A percentile compares a stretch with the other conserved stretches of the same genome.
These are phyloP conservation scores for Oxycera nigricornis DNA, from an alignment of 2,888 invertebrate species.

Conservation along the genomic window DNA sequence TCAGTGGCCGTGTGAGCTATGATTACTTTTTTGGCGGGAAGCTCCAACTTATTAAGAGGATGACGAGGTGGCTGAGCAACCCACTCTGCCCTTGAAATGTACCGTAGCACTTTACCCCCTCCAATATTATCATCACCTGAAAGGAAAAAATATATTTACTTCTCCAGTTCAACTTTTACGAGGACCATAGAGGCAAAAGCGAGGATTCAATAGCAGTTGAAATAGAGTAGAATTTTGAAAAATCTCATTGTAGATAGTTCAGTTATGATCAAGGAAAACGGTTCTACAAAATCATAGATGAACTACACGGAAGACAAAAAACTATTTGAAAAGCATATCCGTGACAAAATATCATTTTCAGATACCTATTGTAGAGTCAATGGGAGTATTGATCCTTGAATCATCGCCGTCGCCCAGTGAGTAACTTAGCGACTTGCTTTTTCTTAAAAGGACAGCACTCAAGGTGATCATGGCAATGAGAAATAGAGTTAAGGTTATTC, in stretches of 20 bases:
- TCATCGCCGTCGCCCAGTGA: slow-evolving; percentile 59
- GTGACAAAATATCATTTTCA: slow-evolving; percentile 14
- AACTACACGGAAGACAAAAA: background rate
- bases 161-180: background rate
- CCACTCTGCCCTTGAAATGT: slow-evolving; percentile 71
- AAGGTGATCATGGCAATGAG: slow-evolving; percentile 7
- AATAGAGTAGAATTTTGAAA: background rate
- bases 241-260: too few relatives aligned
- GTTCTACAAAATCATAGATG: too few relatives aligned
- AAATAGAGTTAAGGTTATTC: background rate
- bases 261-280: too few relatives aligned
- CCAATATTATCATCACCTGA: slow-evolving; percentile 48
- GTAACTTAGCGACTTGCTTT: slow-evolving; percentile 35
- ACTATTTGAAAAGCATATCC: background rate
- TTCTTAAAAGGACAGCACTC: background rate
- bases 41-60: slow-evolving; percentile 59
- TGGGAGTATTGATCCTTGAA: slow-evolving; percentile 61
- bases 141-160: slow-evolving; percentile 1
- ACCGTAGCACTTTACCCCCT: slow-evolving; percentile 61
- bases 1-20: slow-evolving; percentile 73
- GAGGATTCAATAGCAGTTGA: slow-evolving; percentile 27
- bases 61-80: slow-evolving; percentile 68
- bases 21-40: slow-evolving; percentile 66
- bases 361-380: slow-evolving; percentile 63
- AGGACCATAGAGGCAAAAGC: background rate